These are phyloP conservation scores for Tragelaphus strepsiceros DNA, from an alignment of 2,113 vertebrate genomes.

Conservation along the genomic window DNA sequence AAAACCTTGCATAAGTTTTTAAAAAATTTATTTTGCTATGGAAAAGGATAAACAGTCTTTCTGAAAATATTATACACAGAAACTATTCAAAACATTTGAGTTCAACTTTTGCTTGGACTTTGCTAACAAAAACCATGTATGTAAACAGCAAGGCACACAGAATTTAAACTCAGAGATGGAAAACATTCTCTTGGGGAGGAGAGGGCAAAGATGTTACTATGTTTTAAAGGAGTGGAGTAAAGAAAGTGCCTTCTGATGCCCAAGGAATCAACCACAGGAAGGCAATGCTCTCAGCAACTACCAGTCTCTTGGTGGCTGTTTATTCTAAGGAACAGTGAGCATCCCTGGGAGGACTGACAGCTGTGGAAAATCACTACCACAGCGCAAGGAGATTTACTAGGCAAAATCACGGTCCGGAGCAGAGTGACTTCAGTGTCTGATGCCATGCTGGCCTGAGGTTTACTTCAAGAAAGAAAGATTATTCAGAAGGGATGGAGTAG, in stretches of 20 bases:
- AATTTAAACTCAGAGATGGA: not conserved
- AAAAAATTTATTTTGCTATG: not conserved
- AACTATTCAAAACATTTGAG: not conserved
- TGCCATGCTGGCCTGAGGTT: not conserved
- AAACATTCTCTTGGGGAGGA: not conserved
- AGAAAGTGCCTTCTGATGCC: not conserved
- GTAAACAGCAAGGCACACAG: not conserved
- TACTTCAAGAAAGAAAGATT: not conserved
- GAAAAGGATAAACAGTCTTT: not conserved
- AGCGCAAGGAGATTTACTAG: not conserved
- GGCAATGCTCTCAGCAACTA: not conserved
- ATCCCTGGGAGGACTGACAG: not conserved
- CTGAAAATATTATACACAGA: not conserved
- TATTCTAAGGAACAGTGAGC: not conserved
- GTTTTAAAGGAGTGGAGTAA: not conserved
- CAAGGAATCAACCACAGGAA: not conserved
- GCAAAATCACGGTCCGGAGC: accelerated
- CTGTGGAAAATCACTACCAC: not conserved
- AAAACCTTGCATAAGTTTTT: not conserved
- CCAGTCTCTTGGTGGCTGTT: not conserved
- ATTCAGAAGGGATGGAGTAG: not conserved
- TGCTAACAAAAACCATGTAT: not conserved
- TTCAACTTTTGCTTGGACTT: not conserved
- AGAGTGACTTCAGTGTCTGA: accelerated
- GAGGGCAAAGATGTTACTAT: not conserved